Evolutionary conservation across 2,113 vertebrate genomes (phyloP), one percentile per base, ranked within the genome.

Genomic region (Hucho hucho): DNA sequence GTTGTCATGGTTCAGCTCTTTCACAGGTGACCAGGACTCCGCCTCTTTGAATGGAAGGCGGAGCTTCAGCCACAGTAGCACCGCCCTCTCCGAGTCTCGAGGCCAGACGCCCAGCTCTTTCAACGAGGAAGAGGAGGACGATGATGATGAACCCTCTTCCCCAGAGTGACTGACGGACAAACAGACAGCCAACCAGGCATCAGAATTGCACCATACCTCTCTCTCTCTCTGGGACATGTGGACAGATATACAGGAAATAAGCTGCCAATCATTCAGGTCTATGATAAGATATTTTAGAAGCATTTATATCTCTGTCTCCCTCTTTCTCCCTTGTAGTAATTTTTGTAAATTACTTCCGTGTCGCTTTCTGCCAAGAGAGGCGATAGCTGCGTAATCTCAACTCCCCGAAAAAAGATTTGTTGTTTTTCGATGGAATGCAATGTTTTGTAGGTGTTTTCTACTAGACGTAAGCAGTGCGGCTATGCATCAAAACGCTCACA

Each of bases 61-160:
- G 84, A 94, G 93, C 79, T 92, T 88, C 47, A 92, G 93, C 86
- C 80, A 29, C 76, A 93, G 91, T 84, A 94, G 94, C 90, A 92
- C 91, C 2, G 91, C 92, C 3, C 83, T 93, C 0, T 93, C 93
- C 0, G 92, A 94, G 69, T 94, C 95, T 59, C 92, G 94, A 2
- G 95, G 93, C 1, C 95, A 94, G 87, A 95, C 95, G 0, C 94
- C 94, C 24, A 95, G 93, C 75, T 95, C 94, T 0, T 95, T 96
- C 90, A 95, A 94, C 9, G 94, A 96, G 0, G 93, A 96, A 0
- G 95, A 95, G 3, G 77, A 11, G 37, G 37, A 95, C 0, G 95
- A 95, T 2, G 94, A 95, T 1, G 94, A 94, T 43, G 93, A 94
- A 0, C 91, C 95, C 64, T 94, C 94, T 63, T 95, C 95, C 64